Evolutionary conservation across 2,888 invertebrate species (phyloP), one percentile per base, ranked within the genome.

Genomic region (Ophonus ardosiacus): DNA sequence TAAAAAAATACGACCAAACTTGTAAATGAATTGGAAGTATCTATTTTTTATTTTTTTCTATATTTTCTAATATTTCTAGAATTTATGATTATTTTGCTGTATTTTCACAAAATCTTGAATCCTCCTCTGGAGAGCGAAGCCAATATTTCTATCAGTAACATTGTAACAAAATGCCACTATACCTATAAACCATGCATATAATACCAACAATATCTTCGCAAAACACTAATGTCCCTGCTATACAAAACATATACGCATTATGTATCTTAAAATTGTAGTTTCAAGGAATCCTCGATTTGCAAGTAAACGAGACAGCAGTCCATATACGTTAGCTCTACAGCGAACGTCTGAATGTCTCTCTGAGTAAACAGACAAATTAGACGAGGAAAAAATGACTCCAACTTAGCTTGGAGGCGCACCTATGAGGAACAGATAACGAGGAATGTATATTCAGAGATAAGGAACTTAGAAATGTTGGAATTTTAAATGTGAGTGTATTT

Each of bases 321-420:
- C 68, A 82, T 65, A 82, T 68, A 82, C 68, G 68, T 24, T 38
- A 40, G n/a, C 68, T 18, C 17, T 51, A 13, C 56, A 56, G 56
- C 56, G 18, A 61, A 17, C 10, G 17, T 81, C 68, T 65, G 81
- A 68, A 68, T 65, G 43, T 40, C 71, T 40, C 21, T 40, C 21
- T 17, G 56, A 68, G 68, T 82, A 68, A 68, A 82, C 68, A 82
- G 43, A 68, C 68, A 82, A 82, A 82, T 68, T 82, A 82, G 38
- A 82, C 18, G 65, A 31, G 68, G 68, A 15, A 31, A 40, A 74
- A 74, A 74, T 74, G 51, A 74, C 43, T 43, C 17, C 38, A 10
- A 74, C 71, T 74, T 18, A 18, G 51, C 15, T 51, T 10, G 5
- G 24, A 43, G 71, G 71, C 71, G 51, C 71, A 74, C 71, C 71